Conservation (phyloP, 1,140 invertebrate species). For the Drosophila rhopaloa region DNA sequence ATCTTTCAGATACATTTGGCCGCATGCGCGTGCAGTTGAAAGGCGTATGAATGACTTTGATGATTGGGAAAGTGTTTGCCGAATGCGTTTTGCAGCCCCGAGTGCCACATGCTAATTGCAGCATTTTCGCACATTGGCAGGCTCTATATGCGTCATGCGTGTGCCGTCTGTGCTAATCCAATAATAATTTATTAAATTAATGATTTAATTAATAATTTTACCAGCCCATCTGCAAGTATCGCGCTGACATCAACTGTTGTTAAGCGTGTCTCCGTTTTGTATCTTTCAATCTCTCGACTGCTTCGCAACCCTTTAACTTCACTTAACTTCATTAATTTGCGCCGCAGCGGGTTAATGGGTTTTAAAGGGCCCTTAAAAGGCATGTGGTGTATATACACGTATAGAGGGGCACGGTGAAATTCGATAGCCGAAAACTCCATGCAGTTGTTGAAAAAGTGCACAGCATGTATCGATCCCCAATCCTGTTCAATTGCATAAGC, state of each 20-base stretch:
- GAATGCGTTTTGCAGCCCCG: slow-evolving; percentile 37
- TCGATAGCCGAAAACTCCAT: slow-evolving; percentile 58
- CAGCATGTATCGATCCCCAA: slow-evolving; percentile 55
- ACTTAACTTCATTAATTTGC: slow-evolving; percentile 63
- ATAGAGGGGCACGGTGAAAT: slow-evolving; percentile 41
- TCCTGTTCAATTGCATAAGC: slow-evolving; percentile 66
- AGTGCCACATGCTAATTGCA: slow-evolving; percentile 61
- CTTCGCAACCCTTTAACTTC: slow-evolving; percentile 32
- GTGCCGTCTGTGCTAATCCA: slow-evolving; percentile 11
- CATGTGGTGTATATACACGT: slow-evolving; percentile 44
- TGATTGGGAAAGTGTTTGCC: slow-evolving; percentile 80
- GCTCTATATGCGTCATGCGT: slow-evolving; percentile 59
- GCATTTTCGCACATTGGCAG: slow-evolving; percentile 53
- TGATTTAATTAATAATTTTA: slow-evolving; percentile 78
- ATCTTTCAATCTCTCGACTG: slow-evolving; percentile 60
- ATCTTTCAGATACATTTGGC: slow-evolving; percentile 63
- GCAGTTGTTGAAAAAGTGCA: slow-evolving; percentile 70
- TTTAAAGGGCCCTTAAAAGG: slow-evolving; percentile 70
- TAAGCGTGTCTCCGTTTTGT: slow-evolving; percentile 58
- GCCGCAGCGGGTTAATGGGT: slow-evolving; percentile 60
- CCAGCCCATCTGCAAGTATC: slow-evolving; percentile 28
- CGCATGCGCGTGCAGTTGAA: slow-evolving; percentile 65
- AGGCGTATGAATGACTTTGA: slow-evolving; percentile 78
- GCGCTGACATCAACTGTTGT: slow-evolving; percentile 53
- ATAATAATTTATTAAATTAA: slow-evolving; percentile 68